Conservation (phyloP, 2,113 vertebrate species). For the Ictalurus punctatus region DNA sequence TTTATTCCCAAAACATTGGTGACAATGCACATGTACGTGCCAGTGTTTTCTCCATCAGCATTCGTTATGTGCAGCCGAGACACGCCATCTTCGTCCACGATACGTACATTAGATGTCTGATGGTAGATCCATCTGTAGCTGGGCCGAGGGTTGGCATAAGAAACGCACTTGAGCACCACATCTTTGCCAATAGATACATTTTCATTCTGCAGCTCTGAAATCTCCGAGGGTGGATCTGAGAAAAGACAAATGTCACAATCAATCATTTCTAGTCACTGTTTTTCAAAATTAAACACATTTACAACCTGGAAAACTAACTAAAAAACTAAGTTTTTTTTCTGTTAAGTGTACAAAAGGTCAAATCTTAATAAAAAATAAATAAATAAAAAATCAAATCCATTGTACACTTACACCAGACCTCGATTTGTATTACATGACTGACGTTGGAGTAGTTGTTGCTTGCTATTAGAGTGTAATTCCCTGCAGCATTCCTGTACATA, state of each 20-base stretch:
- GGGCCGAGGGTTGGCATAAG: constrained; percentile 46
- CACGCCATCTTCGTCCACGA: neutral
- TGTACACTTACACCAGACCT: constrained; percentile 26
- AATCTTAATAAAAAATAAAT: neutral
- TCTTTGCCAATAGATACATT: neutral
- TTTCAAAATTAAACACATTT: neutral
- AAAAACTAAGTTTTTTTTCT: neutral
- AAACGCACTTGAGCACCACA: constrained; percentile 55
- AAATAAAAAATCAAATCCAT: neutral
- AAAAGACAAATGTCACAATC: constrained; percentile 12
- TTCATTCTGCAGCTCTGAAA: constrained; percentile 12
- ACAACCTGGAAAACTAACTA: neutral
- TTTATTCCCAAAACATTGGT: constrained; percentile 17
- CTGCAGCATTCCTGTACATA: constrained; percentile 9
- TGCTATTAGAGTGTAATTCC: constrained; percentile 15
- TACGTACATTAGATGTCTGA: neutral
- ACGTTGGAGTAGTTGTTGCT: neutral
- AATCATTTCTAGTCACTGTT: no score
- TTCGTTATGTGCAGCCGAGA: constrained; percentile 23
- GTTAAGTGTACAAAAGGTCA: neutral
- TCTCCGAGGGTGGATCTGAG: constrained; percentile 37
- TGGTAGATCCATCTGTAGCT: constrained; percentile 44
- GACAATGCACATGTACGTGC: constrained; percentile 53
- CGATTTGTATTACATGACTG: neutral
- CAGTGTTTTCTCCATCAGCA: constrained; percentile 31